A percentile compares a stretch with the other conserved stretches of the same genome.
Conservation (phyloP, 2,113 vertebrate species). For the Trogon melanurus region DNA sequence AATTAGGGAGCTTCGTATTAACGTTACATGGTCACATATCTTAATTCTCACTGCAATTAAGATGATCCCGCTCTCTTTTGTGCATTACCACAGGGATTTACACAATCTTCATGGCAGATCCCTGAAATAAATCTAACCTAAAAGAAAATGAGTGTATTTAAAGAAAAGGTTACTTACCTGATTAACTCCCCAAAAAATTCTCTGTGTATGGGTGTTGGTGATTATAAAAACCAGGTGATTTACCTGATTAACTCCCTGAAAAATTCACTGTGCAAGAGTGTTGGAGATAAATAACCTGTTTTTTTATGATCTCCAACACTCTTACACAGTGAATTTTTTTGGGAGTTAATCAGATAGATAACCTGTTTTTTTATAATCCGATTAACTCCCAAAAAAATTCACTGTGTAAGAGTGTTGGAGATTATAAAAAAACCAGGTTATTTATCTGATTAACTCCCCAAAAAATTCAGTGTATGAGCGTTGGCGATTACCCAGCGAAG, state of each 20-base stretch:
- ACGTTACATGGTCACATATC: rapidly evolving
- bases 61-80: not conserved
- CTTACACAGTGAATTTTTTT: too few species aligned
- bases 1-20: not conserved
- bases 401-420: too few species aligned
- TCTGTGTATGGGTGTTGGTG: rapidly evolving
- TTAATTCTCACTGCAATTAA: not conserved
- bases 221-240: not conserved
- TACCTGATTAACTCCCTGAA: too few species aligned
- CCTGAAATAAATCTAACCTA: not conserved
- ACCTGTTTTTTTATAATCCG: too few species aligned
- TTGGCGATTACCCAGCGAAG: not conserved
- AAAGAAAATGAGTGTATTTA: not conserved
- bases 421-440: too few species aligned
- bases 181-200: not conserved
- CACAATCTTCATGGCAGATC: not conserved
- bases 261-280: too few species aligned
- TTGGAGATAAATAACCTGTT: too few species aligned
- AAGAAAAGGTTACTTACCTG: not conserved
- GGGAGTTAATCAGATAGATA: too few species aligned
- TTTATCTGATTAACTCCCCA: too few species aligned
- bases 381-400: too few species aligned
- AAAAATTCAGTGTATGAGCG: not conserved
- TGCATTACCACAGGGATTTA: not conserved
- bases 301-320: too few species aligned